Evolutionary conservation across 2,797 vertebrate genomes (phyloP), one percentile per base, ranked within the genome.

Genomic region (Pangasius krempfi): DNA sequence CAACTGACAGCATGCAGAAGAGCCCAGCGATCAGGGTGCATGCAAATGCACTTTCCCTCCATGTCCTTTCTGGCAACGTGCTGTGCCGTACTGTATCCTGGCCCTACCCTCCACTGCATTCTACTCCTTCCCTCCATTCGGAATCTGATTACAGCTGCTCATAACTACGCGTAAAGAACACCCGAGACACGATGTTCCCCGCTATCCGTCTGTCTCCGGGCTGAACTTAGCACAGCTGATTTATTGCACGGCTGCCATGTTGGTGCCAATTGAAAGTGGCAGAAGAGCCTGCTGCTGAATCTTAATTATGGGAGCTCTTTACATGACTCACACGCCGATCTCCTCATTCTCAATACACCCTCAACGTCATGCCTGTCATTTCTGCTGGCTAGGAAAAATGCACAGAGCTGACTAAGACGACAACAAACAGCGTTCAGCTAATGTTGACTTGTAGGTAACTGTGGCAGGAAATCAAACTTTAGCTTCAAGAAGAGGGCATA

Each of bases 251-350:
- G 76, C 90, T 93, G 93, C 93, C 91, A 93, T 94, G 94, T 94
- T 90, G 90, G 91, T 92, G 92, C 92, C 94, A 92, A 94, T 91
- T 94, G 93, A 93, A 95, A 94, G 92, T 94, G 93, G 93, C 94
- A 94, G 94, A 91, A 84, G 89, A 91, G 92, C 82, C 90, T 84
- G 89, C 89, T 64, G 37, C 87, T 20, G 93, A 95, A 95, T 95
- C 90, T 90, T 95, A 94, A 95, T 95, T 88, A 89, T 72, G 66
- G 89, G 86, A 90, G 89, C 87, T 90, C 92, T 93, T 95, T 94
- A 92, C 90, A 50, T 73, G 76, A 89, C 62, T 79, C 58, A 44
- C 75, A 70, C 12, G 4, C 72, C 30, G 6, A 79, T 79, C 58
- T 62, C 18, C 58, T 86, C 79, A 27, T 18, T 52, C 79, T n/a